These are phyloP conservation scores for Semnornis frantzii DNA, from an alignment of 2,113 vertebrate species.

Conservation along the genomic window DNA sequence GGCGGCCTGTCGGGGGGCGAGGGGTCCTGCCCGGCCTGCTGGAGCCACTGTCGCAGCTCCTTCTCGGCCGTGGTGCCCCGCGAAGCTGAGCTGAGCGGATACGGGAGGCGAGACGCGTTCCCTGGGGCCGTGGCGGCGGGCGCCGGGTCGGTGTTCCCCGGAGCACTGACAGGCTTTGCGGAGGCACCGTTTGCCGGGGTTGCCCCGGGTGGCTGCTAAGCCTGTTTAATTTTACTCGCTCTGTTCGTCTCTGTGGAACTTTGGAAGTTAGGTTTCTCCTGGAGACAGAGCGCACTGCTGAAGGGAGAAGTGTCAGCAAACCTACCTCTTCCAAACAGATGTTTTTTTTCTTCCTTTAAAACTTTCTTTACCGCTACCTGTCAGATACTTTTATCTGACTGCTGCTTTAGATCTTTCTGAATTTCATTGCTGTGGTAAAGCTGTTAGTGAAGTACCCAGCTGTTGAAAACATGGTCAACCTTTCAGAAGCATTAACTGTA, in stretches of 20 bases:
- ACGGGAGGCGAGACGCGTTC: too few relatives aligned
- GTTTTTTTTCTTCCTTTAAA: not conserved
- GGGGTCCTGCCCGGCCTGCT: not conserved
- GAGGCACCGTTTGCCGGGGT: not conserved
- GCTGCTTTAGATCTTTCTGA: not conserved
- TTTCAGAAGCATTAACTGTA: not conserved
- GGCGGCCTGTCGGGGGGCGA: not conserved
- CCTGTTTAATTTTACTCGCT: not conserved
- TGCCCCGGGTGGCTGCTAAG: not conserved
- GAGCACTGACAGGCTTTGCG: not conserved
- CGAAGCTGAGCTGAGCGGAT: not conserved
- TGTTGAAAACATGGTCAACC: rapidly evolving
- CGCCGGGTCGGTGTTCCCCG: not conserved
- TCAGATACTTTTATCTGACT: not conserved
- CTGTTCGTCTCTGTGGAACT: not conserved
- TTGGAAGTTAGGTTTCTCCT: not conserved
- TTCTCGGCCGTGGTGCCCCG: not conserved
- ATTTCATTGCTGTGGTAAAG: not conserved
- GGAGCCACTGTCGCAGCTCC: not conserved
- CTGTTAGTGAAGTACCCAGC: not conserved
- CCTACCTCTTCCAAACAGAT: not conserved
- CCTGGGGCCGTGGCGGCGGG: not conserved
- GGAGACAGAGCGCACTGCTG: not conserved
- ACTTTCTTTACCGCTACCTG: not conserved
- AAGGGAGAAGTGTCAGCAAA: not conserved